A percentile compares a stretch with the other conserved stretches of the same genome.
These are phyloP conservation scores for Brachylomia viminalis DNA, from an alignment of 2,888 invertebrate species.

Conservation along the genomic window DNA sequence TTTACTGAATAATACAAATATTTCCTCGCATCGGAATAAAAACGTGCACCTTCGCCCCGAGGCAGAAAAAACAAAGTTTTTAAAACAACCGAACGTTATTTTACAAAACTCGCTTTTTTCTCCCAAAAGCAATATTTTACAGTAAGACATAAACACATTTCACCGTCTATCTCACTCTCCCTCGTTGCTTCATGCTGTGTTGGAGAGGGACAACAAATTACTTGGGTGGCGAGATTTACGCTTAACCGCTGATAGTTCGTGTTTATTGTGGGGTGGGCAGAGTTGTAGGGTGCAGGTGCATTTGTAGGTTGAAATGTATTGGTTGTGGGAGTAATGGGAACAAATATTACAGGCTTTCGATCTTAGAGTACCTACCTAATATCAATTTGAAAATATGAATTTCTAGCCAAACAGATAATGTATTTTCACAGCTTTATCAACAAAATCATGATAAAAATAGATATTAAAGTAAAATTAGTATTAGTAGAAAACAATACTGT, in stretches of 20 bases:
- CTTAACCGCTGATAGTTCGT: constrained; percentile 51
- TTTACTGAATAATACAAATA: not conserved
- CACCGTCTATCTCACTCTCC: constrained; percentile 12
- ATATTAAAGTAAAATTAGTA: not conserved
- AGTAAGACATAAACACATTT: constrained; percentile 65
- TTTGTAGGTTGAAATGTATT: not conserved
- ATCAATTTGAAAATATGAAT: not conserved
- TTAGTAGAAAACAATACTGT: constrained; percentile 2
- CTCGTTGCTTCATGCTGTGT: not conserved
- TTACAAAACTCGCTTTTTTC: constrained; percentile 57
- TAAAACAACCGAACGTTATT: constrained; percentile 56
- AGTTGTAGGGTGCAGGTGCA: constrained; percentile 35
- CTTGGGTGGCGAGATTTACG: constrained; percentile 54
- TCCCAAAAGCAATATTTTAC: constrained; percentile 55
- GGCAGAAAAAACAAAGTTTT: constrained; percentile 36
- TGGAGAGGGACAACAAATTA: constrained; percentile 40
- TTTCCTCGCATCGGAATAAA: not conserved
- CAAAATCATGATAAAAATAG: not conserved
- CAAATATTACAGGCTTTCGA: not conserved
- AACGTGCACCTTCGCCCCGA: too few relatives aligned
- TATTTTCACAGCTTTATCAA: not conserved
- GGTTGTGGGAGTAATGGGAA: constrained; percentile 14
- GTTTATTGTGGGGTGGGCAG: constrained; percentile 41
- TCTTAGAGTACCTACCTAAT: not conserved
- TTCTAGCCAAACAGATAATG: not conserved